Conservation (phyloP, 1,140 invertebrate genomes). For the Micrasema longulum region DNA sequence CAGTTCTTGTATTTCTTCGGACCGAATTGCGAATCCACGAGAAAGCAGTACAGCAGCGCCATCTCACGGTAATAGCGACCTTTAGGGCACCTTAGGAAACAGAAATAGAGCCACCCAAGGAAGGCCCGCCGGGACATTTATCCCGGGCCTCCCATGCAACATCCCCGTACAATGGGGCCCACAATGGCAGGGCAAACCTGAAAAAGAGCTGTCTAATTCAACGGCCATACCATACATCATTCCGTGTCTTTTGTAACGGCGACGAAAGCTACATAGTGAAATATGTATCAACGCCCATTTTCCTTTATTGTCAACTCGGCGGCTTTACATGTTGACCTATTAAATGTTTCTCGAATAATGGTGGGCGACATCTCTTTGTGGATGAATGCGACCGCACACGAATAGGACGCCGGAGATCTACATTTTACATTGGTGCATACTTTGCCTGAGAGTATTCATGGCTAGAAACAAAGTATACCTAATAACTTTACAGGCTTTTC, state of each 20-base stretch:
- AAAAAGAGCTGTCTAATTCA: conserved; percentile 53
- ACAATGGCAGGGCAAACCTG: conserved; percentile 41
- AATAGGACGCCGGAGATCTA: conserved; percentile 30
- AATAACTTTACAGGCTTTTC: too few relatives aligned
- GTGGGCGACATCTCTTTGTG: conserved; percentile 22
- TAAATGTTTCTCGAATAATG: conserved; percentile 44
- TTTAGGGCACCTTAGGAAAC: too few relatives aligned
- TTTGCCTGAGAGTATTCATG: conserved; percentile 8
- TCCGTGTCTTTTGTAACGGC: conserved; percentile 49
- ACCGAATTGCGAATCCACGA: too few relatives aligned
- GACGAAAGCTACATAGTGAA: conserved; percentile 52
- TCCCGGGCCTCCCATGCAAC: too few relatives aligned
- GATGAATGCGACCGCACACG: conserved; percentile 51
- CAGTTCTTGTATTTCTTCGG: too few relatives aligned
- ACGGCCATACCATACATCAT: conserved; percentile 53
- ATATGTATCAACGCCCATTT: conserved; percentile 54
- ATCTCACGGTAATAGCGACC: too few relatives aligned
- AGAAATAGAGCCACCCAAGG: conserved; percentile 44
- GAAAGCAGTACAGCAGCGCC: too few relatives aligned
- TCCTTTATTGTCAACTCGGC: conserved; percentile 49
- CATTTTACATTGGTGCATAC: conserved; percentile 9
- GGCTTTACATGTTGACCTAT: conserved; percentile 47
- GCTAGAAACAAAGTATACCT: too few relatives aligned
- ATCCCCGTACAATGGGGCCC: too few relatives aligned
- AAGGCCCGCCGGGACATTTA: not conserved